Evolutionary conservation across 2,113 vertebrate genomes (phyloP).

Genomic region (Circaetus cinerascens): DNA sequence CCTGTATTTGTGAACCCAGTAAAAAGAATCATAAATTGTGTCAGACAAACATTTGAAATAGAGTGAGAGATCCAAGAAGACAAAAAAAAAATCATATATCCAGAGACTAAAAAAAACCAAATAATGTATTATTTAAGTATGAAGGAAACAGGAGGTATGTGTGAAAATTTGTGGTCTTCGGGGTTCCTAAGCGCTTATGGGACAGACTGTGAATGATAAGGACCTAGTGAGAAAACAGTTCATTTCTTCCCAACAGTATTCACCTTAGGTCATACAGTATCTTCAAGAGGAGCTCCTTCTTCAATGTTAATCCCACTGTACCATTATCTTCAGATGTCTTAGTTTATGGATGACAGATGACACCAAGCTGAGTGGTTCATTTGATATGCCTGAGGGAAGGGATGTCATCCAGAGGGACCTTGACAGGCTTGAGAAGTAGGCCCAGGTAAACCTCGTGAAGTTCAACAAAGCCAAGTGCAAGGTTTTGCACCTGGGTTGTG

Average conservation of each 20-base stretch:
- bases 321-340: neutral
- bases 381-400: fast-evolving
- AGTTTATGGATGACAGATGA: neutral
- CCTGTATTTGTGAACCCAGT: neutral
- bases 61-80: neutral
- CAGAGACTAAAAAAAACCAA: neutral
- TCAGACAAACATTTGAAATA: neutral
- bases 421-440: neutral
- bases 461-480: neutral
- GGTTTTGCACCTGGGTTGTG: neutral
- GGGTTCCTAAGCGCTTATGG: neutral
- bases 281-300: neutral
- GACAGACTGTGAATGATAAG: neutral
- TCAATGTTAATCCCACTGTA: neutral
- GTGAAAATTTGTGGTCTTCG: neutral
- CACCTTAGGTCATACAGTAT: neutral
- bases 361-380: neutral
- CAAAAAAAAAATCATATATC: neutral
- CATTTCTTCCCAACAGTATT: neutral
- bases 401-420: neutral
- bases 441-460: neutral
- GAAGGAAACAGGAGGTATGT: neutral
- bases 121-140: neutral
- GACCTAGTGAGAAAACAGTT: neutral
- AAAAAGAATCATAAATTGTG: neutral